Evolutionary conservation across 2,888 invertebrate genomes (phyloP).

Genomic region (Metallyticus violacea): DNA sequence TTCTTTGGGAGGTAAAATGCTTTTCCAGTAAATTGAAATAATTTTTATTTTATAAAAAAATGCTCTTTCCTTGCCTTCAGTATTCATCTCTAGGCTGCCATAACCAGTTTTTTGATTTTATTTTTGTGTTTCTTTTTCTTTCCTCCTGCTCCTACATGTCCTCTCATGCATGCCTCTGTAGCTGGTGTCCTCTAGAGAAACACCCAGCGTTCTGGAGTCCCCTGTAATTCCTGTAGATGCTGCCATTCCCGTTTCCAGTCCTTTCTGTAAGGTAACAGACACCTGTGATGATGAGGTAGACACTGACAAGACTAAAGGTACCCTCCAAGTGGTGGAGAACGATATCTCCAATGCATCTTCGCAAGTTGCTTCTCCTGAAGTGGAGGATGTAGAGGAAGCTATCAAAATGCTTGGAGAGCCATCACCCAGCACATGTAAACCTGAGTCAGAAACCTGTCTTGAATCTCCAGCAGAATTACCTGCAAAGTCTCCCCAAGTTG

Average conservation of each 20-base stretch:
- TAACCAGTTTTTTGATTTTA: constrained; percentile 3
- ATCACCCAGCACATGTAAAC: not conserved
- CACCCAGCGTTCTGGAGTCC: constrained; percentile 22
- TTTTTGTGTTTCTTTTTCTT: constrained; percentile 19
- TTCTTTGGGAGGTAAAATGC: not conserved
- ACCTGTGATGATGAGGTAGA: not conserved
- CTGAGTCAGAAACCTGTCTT: not conserved
- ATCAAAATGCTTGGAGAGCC: constrained; percentile 23
- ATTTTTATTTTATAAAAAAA: not conserved
- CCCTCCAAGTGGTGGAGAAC: not conserved
- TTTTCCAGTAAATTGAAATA: not conserved
- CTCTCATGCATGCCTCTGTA: constrained; percentile 25
- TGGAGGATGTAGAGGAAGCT: constrained; percentile 36
- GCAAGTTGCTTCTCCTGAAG: constrained; percentile 23
- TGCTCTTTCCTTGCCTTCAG: not conserved
- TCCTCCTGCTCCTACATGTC: constrained; percentile 11
- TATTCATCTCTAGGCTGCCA: not conserved
- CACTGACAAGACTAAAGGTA: not conserved
- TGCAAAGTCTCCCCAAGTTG: not conserved
- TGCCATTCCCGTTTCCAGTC: constrained; percentile 31
- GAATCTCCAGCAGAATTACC: constrained; percentile 13
- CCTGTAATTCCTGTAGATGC: constrained; percentile 28
- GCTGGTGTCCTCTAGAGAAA: constrained; percentile 22
- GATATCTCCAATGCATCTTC: constrained; percentile 24
- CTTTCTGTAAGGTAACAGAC: constrained; percentile 22